phyloP scores from a whole-genome alignment of 2,797 vertebrate genomes.

The Denticeps clupeoides region DNA sequence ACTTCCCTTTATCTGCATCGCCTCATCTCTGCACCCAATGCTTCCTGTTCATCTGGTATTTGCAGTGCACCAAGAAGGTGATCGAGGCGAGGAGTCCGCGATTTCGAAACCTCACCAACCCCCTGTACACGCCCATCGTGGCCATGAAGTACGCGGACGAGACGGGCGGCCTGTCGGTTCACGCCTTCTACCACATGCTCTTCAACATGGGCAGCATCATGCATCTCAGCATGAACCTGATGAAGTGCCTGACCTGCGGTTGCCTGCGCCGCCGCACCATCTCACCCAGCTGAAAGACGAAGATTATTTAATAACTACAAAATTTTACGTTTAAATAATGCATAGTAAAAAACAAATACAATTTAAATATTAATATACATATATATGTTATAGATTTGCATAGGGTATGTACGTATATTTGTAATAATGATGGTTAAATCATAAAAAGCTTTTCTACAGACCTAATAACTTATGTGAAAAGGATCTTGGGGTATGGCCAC shows the following conservation, averaged over 20 bases:
- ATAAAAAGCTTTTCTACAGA: too few species aligned
- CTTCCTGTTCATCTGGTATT: background rate
- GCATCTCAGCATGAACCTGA: slow-evolving; percentile 50
- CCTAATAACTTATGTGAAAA: too few species aligned
- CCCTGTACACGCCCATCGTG: slow-evolving; percentile 50
- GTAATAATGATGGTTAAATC: too few species aligned
- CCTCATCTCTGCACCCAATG: background rate
- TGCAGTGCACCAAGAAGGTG: slow-evolving; percentile 53
- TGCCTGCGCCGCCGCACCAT: slow-evolving; percentile 50
- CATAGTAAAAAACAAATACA: too few species aligned
- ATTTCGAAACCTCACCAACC: slow-evolving; percentile 57
- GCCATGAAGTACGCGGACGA: slow-evolving; percentile 65
- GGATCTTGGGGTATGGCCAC: too few species aligned
- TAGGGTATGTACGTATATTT: too few species aligned
- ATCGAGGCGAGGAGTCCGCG: slow-evolving; percentile 45
- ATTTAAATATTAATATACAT: too few species aligned
- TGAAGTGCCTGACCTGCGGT: slow-evolving; percentile 57
- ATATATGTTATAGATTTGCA: too few species aligned
- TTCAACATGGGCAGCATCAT: slow-evolving; percentile 60
- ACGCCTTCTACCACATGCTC: slow-evolving; percentile 63
- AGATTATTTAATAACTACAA: too few species aligned
- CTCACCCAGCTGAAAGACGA: slow-evolving; percentile 43
- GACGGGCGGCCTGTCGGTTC: slow-evolving; percentile 53
- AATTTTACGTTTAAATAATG: too few species aligned
- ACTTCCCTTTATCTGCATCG: background rate